phyloP scores from a whole-genome alignment of 2,888 invertebrate genomes.

The Eupithecia vulgata region DNA sequence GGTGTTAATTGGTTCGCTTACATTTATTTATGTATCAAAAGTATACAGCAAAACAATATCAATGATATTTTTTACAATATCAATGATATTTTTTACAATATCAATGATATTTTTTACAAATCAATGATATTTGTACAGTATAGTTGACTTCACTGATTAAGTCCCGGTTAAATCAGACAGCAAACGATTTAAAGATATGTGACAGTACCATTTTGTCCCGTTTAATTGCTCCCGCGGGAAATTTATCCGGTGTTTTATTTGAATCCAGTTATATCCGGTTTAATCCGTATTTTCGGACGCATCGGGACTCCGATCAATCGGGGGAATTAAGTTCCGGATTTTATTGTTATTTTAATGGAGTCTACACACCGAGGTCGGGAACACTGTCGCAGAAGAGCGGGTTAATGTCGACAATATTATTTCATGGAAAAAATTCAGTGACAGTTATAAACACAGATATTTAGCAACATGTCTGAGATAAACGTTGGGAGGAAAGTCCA shows the following conservation, averaged over 20 bases:
- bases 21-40: too few relatives aligned
- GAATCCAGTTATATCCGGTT: conserved; percentile 49
- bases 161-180: conserved; percentile 2
- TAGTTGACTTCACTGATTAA: background rate
- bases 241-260: conserved; percentile 57
- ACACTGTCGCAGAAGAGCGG: background rate
- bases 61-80: too few relatives aligned
- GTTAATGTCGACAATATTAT: background rate
- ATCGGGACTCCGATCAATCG: conserved; percentile 43
- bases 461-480: too few relatives aligned
- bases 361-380: background rate
- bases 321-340: conserved; percentile 37
- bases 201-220: conserved; percentile 40
- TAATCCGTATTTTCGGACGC: conserved; percentile 37
- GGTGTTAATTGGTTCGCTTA: too few relatives aligned
- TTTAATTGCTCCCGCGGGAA: conserved; percentile 60
- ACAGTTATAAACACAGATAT: too few relatives aligned
- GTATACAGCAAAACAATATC: too few relatives aligned
- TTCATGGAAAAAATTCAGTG: too few relatives aligned
- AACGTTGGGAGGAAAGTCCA: too few relatives aligned
- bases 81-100: too few relatives aligned
- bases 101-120: background rate
- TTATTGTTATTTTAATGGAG: conserved; percentile 29
- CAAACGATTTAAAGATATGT: conserved; percentile 21
- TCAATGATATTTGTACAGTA: background rate